Conservation (phyloP, 1,140 invertebrate species). For the Drosophila watanabei region DNA sequence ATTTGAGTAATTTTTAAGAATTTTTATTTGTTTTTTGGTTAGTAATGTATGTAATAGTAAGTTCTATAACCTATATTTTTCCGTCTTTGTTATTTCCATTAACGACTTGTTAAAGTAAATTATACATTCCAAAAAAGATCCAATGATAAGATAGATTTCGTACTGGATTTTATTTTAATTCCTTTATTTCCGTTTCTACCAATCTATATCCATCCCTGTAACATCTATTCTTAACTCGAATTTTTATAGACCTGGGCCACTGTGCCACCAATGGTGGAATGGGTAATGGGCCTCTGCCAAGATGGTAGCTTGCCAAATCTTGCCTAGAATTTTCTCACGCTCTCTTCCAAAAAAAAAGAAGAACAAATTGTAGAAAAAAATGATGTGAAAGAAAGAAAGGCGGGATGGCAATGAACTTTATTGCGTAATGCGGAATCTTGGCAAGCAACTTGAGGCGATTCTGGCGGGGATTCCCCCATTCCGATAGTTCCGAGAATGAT, state of each 20-base stretch:
- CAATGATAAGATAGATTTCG: background rate
- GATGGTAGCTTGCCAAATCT: conserved; percentile 78
- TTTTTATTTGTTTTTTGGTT: too few species aligned
- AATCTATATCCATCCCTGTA: background rate
- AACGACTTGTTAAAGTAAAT: background rate
- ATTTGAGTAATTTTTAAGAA: too few species aligned
- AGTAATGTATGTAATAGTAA: background rate
- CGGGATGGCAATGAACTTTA: conserved; percentile 63
- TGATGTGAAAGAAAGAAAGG: conserved; percentile 56
- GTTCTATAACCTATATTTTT: background rate
- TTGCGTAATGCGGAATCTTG: conserved; percentile 81
- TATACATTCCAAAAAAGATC: too few species aligned
- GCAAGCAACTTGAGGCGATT: conserved; percentile 58
- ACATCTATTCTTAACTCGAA: conserved; percentile 37
- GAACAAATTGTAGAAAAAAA: conserved; percentile 61
- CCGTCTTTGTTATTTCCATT: too few species aligned
- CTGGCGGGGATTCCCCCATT: conserved; percentile 60
- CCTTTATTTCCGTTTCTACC: background rate
- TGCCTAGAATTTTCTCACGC: conserved; percentile 72
- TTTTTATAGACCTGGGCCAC: conserved; percentile 43
- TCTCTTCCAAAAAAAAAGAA: conserved; percentile 71
- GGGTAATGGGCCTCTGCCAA: conserved; percentile 74
- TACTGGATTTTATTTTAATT: background rate
- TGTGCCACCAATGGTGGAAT: conserved; percentile 38
- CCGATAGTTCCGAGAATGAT: conserved; percentile 28